Base-by-base conservation (phyloP, 2,888 invertebrate genomes). In the Macaria liturata region DNA sequence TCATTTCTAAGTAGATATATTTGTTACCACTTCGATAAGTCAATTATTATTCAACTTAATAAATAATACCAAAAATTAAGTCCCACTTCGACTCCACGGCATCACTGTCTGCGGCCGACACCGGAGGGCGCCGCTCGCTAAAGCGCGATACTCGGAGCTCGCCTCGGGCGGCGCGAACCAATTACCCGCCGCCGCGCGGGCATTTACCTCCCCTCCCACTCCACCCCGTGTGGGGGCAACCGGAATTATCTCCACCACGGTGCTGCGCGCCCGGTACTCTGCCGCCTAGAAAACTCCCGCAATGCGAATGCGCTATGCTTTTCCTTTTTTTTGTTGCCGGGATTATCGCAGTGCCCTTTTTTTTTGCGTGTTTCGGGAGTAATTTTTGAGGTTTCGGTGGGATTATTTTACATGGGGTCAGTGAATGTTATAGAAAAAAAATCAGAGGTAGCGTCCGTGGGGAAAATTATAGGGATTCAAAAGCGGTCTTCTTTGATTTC, bases 101-200 rank as follows among this genome's bases (percentile, higher is more conserved):
- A 59, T 62, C 67, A 46, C 60, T 79, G 69, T 74, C 74, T 81
- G 74, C 81, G 81, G 83, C 82, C 87, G 84, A 88, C 90, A 89
- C 89, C 89, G 89, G 89, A 88, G 90, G 90, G 90, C 89, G 90
- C 89, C 90, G 89, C 44, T 89, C 89, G 88, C 90, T 90, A 91
- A 91, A 91, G 90, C 90, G 90, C 88, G 89, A 90, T 89, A 90
- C 89, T 90, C 86, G 88, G 88, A 88, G 90, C 88, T 89, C 86
- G 89, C 91, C 89, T 90, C 90, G 88, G 90, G 90, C 90, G 90
- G 90, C 90, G 90, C 88, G 89, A 90, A 91, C 91, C 91, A 91
- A 92, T 91, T 91, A 92, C 91, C 91, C 90, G 87, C 85, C 84
- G 81, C 84, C 85, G 79, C 81, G 83, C 86, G 87, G 85, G 86